These are phyloP conservation scores for Lepus americanus DNA, from an alignment of 2,113 vertebrate genomes.

Conservation along the genomic window DNA sequence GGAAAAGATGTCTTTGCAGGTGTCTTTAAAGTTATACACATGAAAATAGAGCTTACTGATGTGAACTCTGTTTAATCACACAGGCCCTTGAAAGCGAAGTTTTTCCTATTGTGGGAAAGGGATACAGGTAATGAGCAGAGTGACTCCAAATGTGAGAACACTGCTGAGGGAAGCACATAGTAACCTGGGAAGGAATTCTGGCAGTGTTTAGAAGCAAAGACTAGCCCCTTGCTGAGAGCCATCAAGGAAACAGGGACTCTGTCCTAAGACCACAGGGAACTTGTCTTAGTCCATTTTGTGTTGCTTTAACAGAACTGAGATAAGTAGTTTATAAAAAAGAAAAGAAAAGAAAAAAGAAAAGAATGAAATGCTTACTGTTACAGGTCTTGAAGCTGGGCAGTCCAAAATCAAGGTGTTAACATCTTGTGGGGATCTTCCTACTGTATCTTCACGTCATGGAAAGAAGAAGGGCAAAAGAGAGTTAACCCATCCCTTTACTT, in stretches of 20 bases:
- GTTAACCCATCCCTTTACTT: background rate
- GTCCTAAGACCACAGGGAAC: background rate
- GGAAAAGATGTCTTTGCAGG: background rate
- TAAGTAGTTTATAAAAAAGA: no score
- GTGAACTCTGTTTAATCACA: background rate
- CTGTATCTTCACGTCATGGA: background rate
- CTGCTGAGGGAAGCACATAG: fast-evolving
- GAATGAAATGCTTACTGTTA: background rate
- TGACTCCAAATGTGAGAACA: background rate
- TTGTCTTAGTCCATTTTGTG: no score
- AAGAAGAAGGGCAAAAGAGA: background rate
- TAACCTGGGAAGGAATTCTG: background rate
- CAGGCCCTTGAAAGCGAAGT: background rate
- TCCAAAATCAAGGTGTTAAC: background rate
- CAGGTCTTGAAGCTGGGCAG: background rate
- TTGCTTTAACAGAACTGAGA: no score
- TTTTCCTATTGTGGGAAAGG: background rate
- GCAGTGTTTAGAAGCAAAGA: background rate
- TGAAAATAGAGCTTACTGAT: background rate
- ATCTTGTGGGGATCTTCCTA: background rate
- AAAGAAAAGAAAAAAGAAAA: no score
- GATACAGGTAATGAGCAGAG: background rate
- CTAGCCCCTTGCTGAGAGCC: background rate
- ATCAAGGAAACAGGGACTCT: background rate
- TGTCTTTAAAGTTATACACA: background rate